A percentile compares a stretch with the other conserved stretches of the same genome.
These are phyloP conservation scores for Anagyrus pseudococci DNA, from an alignment of 2,888 invertebrate species.

Conservation along the genomic window DNA sequence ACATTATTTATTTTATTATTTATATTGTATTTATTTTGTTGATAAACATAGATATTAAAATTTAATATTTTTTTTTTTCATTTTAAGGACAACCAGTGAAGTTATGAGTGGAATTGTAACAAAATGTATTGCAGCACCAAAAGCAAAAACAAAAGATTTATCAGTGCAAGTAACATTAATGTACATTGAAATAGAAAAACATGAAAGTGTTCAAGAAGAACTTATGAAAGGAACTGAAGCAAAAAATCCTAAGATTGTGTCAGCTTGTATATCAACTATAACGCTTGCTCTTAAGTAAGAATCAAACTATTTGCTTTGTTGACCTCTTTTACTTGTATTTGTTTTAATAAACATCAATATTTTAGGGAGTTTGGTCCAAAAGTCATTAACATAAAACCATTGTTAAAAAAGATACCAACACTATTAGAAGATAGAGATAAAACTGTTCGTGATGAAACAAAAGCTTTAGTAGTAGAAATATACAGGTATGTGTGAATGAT, in stretches of 20 bases:
- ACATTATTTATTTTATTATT: constrained; percentile 4
- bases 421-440: constrained; percentile 93
- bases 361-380: constrained; percentile 88
- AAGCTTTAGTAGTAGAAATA: constrained; percentile 89
- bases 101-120: constrained; percentile 87
- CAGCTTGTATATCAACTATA: constrained; percentile 80
- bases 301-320: constrained; percentile 28
- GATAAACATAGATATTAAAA: neutral
- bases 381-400: constrained; percentile 84
- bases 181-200: constrained; percentile 96
- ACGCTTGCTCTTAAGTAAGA: constrained; percentile 73
- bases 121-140: constrained; percentile 92
- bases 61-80: constrained; percentile 7
- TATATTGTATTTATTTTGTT: no score
- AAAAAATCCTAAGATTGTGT: constrained; percentile 95
- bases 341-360: constrained; percentile 6
- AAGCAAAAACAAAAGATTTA: constrained; percentile 89
- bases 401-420: constrained; percentile 85
- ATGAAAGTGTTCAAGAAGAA: constrained; percentile 88
- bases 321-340: constrained; percentile 7
- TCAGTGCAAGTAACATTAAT: constrained; percentile 88
- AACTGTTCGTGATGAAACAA: constrained; percentile 89
- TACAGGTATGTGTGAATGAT: constrained; percentile 69
- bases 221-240: constrained; percentile 92
- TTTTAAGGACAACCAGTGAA: constrained; percentile 77